These are phyloP conservation scores for Drosophila stalkeri DNA, from an alignment of 2,888 invertebrate genomes.

Conservation along the genomic window DNA sequence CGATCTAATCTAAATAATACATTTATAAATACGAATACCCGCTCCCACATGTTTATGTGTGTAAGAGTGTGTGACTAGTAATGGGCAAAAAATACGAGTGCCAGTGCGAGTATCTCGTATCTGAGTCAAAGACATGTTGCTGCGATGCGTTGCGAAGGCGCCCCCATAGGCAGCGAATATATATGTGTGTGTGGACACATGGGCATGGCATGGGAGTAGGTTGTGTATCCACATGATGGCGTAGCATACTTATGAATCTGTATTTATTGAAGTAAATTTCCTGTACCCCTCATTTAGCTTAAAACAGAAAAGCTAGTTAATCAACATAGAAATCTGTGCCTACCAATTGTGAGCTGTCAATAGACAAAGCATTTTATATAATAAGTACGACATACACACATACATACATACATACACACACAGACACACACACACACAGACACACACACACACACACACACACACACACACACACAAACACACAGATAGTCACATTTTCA, in stretches of 20 bases:
- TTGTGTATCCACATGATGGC: slow-evolving; percentile 37
- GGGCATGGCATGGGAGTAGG: not conserved
- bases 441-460: slow-evolving; percentile 14
- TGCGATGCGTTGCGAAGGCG: slow-evolving; percentile 38
- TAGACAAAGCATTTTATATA: slow-evolving; percentile 66
- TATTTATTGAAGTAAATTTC: slow-evolving; percentile 64
- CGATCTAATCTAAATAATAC: slow-evolving; percentile 60
- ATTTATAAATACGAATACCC: slow-evolving; percentile 43
- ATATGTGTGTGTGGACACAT: not conserved
- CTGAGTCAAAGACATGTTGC: slow-evolving; percentile 72
- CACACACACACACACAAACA: slow-evolving; percentile 22
- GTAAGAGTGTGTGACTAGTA: not conserved
- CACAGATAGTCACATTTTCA: too few species aligned
- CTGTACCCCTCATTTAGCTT: slow-evolving; percentile 29
- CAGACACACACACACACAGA: slow-evolving; percentile 28
- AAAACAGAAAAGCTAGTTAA: not conserved
- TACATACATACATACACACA: slow-evolving; percentile 28
- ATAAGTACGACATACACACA: slow-evolving; percentile 56
- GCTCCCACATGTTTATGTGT: not conserved
- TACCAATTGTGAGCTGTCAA: slow-evolving; percentile 46
- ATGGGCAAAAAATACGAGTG: slow-evolving; percentile 22
- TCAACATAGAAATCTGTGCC: slow-evolving; percentile 42
- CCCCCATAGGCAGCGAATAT: not conserved
- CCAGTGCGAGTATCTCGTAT: slow-evolving; percentile 38
- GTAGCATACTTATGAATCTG: slow-evolving; percentile 65